These are phyloP conservation scores for Hydractinia symbiolongicarpus DNA, from an alignment of 30 jellyfish, hydroid and myxozoan species.

Conservation along the genomic window DNA sequence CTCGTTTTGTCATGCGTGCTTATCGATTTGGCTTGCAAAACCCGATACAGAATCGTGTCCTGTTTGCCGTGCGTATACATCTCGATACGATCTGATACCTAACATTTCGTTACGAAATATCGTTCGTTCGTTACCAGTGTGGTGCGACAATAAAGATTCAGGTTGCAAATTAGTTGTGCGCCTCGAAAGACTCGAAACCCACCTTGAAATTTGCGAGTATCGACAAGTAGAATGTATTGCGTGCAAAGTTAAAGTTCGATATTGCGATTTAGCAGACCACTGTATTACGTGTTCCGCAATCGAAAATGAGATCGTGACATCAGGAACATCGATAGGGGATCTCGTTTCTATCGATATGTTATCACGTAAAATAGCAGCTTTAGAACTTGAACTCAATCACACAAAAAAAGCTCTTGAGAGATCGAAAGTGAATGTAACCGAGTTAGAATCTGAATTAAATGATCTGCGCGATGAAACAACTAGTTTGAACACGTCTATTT, in stretches of 20 bases:
- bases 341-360: constrained; percentile 56
- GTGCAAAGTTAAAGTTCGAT: constrained; percentile 48
- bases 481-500: constrained; percentile 21
- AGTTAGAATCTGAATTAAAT: constrained; percentile 52
- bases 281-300: constrained; percentile 57
- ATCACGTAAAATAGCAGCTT: constrained; percentile 61
- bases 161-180: constrained; percentile 81
- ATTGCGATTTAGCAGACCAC: constrained; percentile 71
- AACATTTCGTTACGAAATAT: constrained; percentile 67
- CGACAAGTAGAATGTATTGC: constrained; percentile 85
- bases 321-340: constrained; percentile 25
- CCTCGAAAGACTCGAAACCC: constrained; percentile 56
- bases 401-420: constrained; percentile 57
- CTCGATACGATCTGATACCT: constrained; percentile 77
- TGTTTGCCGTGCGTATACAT: constrained; percentile 68
- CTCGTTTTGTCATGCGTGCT: constrained; percentile 80
- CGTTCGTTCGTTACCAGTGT: constrained; percentile 53
- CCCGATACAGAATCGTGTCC: constrained; percentile 93
- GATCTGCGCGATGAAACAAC: constrained; percentile 48
- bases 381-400: constrained; percentile 63
- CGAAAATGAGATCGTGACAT: constrained; percentile 45
- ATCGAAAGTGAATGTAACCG: constrained; percentile 51
- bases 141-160: constrained; percentile 74
- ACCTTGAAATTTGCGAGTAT: constrained; percentile 60
- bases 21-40: constrained; percentile 71